Conservation (phyloP, 2,797 vertebrate species). For the Acropternis orthonyx region DNA sequence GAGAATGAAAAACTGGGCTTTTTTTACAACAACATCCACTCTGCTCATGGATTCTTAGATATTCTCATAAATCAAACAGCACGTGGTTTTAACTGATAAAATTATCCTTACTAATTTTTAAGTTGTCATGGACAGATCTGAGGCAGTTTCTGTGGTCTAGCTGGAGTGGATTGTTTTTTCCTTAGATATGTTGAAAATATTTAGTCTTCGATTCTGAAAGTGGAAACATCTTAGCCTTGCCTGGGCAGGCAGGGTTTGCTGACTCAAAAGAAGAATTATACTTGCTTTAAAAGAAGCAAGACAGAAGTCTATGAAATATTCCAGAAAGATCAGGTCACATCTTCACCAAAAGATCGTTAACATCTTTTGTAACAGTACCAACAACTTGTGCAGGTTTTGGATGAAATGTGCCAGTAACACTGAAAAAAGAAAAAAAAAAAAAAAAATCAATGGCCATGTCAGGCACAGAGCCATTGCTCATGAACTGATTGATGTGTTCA, state of each 20-base stretch:
- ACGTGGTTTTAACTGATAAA: constrained; percentile 63
- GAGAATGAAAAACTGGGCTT: background rate
- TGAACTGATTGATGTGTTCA: constrained; percentile 19
- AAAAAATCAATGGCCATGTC: background rate
- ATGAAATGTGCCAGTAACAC: background rate
- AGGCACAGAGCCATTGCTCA: background rate
- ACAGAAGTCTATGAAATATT: constrained; percentile 39
- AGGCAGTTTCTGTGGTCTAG: constrained; percentile 31
- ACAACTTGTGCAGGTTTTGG: background rate
- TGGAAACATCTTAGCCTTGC: constrained; percentile 40
- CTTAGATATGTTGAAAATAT: background rate
- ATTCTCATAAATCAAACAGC: constrained; percentile 51
- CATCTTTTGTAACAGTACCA: constrained; percentile 8
- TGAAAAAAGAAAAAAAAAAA: background rate
- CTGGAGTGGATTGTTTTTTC: constrained; percentile 7
- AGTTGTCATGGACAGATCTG: constrained; percentile 44
- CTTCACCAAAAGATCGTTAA: constrained; percentile 37
- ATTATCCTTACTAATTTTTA: constrained; percentile 73
- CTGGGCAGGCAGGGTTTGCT: background rate
- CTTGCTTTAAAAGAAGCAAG: constrained; percentile 43
- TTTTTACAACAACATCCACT: background rate
- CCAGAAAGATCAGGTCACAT: constrained; percentile 42
- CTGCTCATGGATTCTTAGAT: background rate
- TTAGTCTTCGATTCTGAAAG: constrained; percentile 36
- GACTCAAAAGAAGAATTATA: constrained; percentile 49